A percentile compares a stretch with the other conserved stretches of the same genome.
Conservation (phyloP, 64 coral and sea anemone species). For the Montipora foliosa region DNA sequence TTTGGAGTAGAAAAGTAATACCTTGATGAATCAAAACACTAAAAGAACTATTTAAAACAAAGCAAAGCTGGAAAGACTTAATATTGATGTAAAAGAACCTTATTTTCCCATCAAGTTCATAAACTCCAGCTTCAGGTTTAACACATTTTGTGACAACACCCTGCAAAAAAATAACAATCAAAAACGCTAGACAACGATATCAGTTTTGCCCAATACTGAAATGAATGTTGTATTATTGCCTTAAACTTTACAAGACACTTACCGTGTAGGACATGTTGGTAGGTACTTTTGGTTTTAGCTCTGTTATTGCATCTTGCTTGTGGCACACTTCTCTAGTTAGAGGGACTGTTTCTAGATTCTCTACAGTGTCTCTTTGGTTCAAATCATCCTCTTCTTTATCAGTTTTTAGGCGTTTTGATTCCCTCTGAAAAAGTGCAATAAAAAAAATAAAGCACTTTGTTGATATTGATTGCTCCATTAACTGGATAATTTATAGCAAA, state of each 20-base stretch:
- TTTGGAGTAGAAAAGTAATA: neutral
- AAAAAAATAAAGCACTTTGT: neutral
- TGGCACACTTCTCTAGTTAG: neutral
- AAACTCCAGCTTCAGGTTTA: constrained; percentile 76
- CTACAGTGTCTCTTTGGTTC: neutral
- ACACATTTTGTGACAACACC: constrained; percentile 59
- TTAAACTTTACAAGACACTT: neutral
- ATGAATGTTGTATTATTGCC: neutral
- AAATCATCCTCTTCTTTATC: neutral
- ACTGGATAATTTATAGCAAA: too few species aligned
- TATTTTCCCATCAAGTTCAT: constrained; percentile 75
- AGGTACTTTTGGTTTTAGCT: constrained; percentile 3
- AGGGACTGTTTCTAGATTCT: neutral
- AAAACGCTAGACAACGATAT: neutral
- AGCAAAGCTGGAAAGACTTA: too few species aligned
- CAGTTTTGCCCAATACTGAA: neutral
- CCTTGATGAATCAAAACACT: too few species aligned
- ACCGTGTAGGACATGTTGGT: constrained; percentile 30
- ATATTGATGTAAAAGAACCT: constrained; percentile 14
- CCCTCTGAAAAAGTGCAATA: neutral
- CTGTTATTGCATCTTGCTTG: neutral
- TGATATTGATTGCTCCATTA: too few species aligned
- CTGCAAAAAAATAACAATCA: neutral
- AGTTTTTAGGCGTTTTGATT: constrained; percentile 8
- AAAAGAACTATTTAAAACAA: too few species aligned